These are phyloP conservation scores for Ivindomyrus marchei DNA, from an alignment of 2,113 vertebrate genomes.

Conservation along the genomic window DNA sequence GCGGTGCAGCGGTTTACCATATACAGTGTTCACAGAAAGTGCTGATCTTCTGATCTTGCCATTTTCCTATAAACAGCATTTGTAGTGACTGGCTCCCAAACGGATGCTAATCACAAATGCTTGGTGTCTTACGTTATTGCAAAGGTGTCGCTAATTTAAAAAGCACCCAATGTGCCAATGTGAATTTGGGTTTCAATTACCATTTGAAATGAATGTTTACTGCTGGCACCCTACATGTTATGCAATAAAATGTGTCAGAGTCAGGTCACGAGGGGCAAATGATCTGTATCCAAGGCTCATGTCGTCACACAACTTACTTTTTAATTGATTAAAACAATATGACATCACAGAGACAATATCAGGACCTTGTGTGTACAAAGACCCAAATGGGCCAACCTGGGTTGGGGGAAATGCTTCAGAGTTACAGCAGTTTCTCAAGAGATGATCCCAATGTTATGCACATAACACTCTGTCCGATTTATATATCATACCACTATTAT, in stretches of 20 bases:
- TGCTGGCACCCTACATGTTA: background rate
- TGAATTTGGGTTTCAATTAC: background rate
- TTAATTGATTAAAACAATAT: background rate
- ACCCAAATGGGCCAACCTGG: background rate
- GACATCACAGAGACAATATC: background rate
- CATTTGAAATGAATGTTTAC: background rate
- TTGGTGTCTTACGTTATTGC: background rate
- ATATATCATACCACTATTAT: background rate
- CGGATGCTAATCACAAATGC: background rate
- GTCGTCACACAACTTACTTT: background rate
- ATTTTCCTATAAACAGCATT: background rate
- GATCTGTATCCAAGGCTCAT: background rate
- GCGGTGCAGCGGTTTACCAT: background rate
- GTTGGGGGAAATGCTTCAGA: background rate
- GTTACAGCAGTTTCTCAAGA: background rate
- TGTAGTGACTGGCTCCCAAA: background rate
- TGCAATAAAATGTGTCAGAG: background rate
- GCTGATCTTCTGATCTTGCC: background rate
- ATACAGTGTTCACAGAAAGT: background rate
- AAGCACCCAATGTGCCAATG: background rate
- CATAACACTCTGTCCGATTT: background rate
- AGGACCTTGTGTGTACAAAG: background rate
- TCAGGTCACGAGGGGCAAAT: background rate
- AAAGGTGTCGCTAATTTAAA: background rate
- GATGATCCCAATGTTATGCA: background rate